Evolutionary conservation across 1,140 invertebrate genomes (phyloP).

Genomic region (Centruroides sculpturatus): DNA sequence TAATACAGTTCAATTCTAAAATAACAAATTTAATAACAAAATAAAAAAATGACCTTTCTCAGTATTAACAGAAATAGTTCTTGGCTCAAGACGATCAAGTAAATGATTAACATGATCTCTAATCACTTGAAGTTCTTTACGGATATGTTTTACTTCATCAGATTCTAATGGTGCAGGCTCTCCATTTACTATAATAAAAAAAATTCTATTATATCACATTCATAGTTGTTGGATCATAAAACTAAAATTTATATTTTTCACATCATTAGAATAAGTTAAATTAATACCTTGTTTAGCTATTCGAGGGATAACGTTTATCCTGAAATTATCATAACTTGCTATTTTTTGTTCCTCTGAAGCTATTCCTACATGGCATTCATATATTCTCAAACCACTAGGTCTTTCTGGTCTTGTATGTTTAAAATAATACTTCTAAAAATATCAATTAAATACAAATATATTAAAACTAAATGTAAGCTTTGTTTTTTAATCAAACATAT

Average conservation of each 20-base stretch:
- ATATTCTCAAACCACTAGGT: constrained; percentile 76
- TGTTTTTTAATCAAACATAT: no score
- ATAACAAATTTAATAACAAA: no score
- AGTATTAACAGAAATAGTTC: background rate
- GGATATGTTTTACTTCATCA: constrained; percentile 34
- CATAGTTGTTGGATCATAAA: no score
- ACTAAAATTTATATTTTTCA: no score
- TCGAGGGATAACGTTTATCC: constrained; percentile 73
- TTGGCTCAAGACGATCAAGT: constrained; percentile 27
- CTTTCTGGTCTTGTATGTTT: constrained; percentile 55
- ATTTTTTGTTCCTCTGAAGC: constrained; percentile 63
- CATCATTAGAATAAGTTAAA: no score
- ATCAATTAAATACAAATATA: no score
- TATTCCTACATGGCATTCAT: constrained; percentile 98
- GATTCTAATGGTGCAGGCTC: constrained; percentile 21
- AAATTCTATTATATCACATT: no score
- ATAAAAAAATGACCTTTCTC: no score
- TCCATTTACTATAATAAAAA: constrained; percentile 25
- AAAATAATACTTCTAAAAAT: constrained; percentile 53
- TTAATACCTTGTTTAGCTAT: constrained; percentile 79
- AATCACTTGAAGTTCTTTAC: constrained; percentile 40
- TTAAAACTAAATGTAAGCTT: no score
- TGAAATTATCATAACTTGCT: constrained; percentile 85
- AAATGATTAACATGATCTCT: constrained; percentile 43
- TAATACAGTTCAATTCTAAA: no score